Evolutionary conservation across 2,888 invertebrate species (phyloP).

Genomic region (Pammene fasciana): DNA sequence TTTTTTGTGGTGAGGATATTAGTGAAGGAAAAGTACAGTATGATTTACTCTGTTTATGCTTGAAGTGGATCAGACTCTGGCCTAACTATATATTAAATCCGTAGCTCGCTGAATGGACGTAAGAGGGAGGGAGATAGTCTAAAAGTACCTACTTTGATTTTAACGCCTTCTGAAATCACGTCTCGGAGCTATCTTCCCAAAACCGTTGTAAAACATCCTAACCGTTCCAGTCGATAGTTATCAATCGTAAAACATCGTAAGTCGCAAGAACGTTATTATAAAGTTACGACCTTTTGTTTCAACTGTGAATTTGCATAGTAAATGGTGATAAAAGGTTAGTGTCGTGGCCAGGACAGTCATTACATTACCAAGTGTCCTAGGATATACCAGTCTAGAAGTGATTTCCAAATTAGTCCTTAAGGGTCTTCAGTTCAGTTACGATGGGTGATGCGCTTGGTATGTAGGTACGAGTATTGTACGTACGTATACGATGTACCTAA

Average conservation of each 20-base stretch:
- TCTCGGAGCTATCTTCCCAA: conserved; percentile 4
- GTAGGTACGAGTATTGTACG: background rate
- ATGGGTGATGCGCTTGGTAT: background rate
- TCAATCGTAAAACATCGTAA: background rate
- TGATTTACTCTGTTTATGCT: too few relatives aligned
- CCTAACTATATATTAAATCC: too few relatives aligned
- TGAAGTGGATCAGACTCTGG: too few relatives aligned
- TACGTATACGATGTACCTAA: too few relatives aligned
- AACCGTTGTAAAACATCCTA: conserved; percentile 11
- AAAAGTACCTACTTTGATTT: conserved; percentile 1
- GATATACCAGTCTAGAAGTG: background rate
- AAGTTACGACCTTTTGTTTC: background rate
- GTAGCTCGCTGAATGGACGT: background rate
- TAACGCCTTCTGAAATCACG: too few relatives aligned
- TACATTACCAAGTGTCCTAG: background rate
- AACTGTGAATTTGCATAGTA: conserved; percentile 16
- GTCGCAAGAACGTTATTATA: background rate
- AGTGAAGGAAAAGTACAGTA: too few relatives aligned
- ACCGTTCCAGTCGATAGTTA: conserved; percentile 1
- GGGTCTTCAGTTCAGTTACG: background rate
- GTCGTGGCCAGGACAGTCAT: conserved; percentile 2
- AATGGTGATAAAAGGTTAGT: conserved; percentile 14
- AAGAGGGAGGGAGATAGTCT: background rate
- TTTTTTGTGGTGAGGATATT: too few relatives aligned
- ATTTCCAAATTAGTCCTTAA: background rate